Evolutionary conservation across 2,113 vertebrate species (phyloP), one percentile per base, ranked within the genome.

Genomic region (Misgurnus anguillicaudatus): DNA sequence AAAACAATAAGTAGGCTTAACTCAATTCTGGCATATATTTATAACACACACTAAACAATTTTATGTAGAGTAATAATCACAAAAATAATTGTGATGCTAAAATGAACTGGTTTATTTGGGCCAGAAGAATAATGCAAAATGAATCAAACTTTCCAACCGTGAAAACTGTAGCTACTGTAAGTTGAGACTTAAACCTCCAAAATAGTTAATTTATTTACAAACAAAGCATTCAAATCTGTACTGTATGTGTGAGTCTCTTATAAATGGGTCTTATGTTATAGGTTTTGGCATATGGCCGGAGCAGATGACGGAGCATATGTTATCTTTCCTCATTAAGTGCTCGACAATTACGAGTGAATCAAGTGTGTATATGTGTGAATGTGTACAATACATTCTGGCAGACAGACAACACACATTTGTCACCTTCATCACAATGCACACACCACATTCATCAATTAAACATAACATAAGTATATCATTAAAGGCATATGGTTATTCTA

Each of bases 231-330:
- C 3, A 4, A 17, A n/a, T 51, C 45, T 69, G 13, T 4, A 69
- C 21, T 53, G 66, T 14, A 24, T 48, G 42, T 24, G 51, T 19
- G 51, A 24, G 36, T 47, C 42, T 41, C 3, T 47, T 19, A 9
- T 53, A 48, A 16, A 66, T 81, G 81, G 77, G 51, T 77, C 47
- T 80, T 36, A 85, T 79, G 79, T 75, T 78, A 70, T 62, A 80
- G 84, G 83, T 68, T 9, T 83, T 78, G 83, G 78, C 85, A 82
- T 85, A 85, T 87, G 86, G 85, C 1, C 78, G n/a, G 63, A 85
- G 77, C 90, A 90, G 89, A 88, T 85, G 88, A 90, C 53, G 4
- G 74, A 80, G 79, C 88, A 87, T 86, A 90, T 86, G 89, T 65
- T 82, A 64, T 38, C 67, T 51, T 66, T 51, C 77, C 62, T 76